These are phyloP conservation scores for Tyrannus savana DNA, from an alignment of 2,113 vertebrate species.

Conservation along the genomic window DNA sequence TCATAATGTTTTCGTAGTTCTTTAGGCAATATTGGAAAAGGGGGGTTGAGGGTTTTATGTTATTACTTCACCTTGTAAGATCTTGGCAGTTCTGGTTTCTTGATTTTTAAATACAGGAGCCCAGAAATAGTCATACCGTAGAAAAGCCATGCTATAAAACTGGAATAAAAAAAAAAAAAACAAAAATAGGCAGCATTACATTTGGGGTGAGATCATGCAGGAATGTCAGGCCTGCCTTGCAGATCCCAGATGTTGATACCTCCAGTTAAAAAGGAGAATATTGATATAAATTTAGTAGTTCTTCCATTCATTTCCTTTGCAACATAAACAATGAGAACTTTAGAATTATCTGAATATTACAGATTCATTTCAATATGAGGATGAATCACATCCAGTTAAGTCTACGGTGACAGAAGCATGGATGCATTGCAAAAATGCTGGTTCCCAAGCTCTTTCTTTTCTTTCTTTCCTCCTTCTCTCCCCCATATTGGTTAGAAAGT, in stretches of 20 bases:
- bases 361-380: not conserved
- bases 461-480: not conserved
- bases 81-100: constrained; percentile 82
- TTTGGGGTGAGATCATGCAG: not conserved
- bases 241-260: not conserved
- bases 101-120: constrained; percentile 87
- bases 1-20: not conserved
- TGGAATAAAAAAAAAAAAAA: constrained; percentile 45
- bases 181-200: not conserved
- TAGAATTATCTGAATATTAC: not conserved
- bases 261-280: not conserved
- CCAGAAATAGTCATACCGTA: constrained; percentile 83
- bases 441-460: not conserved
- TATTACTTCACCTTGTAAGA: constrained; percentile 80
- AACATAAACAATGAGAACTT: not conserved
- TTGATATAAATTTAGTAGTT: not conserved
- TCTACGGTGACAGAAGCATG: not conserved
- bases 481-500: not conserved
- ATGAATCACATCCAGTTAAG: not conserved
- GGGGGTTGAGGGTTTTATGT: not conserved
- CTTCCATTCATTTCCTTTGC: not conserved
- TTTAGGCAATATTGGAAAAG: not conserved
- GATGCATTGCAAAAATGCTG: not conserved
- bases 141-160: constrained; percentile 88
- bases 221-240: not conserved